A percentile compares a stretch with the other conserved stretches of the same genome.
Conservation (phyloP, 2,113 vertebrate species). For the Struthidea cinerea region DNA sequence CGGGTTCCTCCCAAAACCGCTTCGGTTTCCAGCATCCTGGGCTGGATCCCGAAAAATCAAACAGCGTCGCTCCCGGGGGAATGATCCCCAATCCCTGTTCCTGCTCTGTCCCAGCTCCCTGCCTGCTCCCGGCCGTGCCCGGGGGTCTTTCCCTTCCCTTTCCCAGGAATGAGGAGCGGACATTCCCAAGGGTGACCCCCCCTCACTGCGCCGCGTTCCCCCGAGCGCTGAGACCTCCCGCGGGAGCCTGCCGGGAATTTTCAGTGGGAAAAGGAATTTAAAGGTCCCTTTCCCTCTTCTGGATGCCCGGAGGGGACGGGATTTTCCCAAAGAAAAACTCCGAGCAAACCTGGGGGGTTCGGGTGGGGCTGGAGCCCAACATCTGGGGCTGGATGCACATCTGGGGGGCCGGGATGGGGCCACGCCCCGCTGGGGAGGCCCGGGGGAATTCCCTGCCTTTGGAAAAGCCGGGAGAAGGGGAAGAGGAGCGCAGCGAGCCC, state of each 20-base stretch:
- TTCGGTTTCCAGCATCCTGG: fast-evolving
- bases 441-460: neutral
- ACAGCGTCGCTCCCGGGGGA: neutral
- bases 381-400: neutral
- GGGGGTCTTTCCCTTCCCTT: neutral
- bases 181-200: neutral
- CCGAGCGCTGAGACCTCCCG: no score
- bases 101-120: fast-evolving
- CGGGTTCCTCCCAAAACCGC: fast-evolving
- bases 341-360: neutral
- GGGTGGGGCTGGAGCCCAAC: fast-evolving
- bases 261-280: neutral
- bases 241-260: neutral
- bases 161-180: neutral
- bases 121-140: fast-evolving
- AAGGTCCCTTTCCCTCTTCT: fast-evolving
- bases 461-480: neutral
- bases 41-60: neutral
- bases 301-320: fast-evolving
- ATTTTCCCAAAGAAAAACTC: neutral
- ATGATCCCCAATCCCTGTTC: fast-evolving
- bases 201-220: no score
- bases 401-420: neutral
- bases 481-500: neutral
- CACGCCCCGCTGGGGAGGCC: neutral